Evolutionary conservation across 2,888 invertebrate genomes (phyloP), one percentile per base, ranked within the genome.

Genomic region (Acleris cristana): DNA sequence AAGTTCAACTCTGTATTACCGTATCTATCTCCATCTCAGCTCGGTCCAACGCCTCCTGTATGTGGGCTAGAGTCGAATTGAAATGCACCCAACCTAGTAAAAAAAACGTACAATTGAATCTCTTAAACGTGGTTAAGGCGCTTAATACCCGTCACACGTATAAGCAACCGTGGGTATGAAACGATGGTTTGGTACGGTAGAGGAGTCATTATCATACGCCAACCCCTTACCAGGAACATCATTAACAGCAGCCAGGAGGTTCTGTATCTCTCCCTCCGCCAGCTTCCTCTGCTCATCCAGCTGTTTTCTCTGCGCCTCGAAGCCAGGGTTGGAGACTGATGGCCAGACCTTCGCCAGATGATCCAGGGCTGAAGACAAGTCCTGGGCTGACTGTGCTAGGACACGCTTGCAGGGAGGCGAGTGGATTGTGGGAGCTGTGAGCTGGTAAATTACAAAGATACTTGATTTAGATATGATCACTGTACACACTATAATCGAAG

Each of bases 341-440:
- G 65, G 23, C 59, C 59, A 65, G 10, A 40, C 26, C 26, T 34
- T 30, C 8, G 65, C 59, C 16, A 65, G 54, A 18, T 19, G 30
- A n/a, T 65, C 54, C 19, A 65, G 8, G 12, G 54, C 34, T 10
- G 53, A 21, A 16, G 45, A 23, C 26, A 65, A 59, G 6, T 54
- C 59, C 8, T 48, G 23, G 40, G 65, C 45, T 14, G 65, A 59
- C 6, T 60, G 34, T 3, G 59, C 26, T 1, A 60, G 59, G 18
- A 54, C 54, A 12, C 10, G 23, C 48, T 60, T 65, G 19, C 53
- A 48, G 1, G 54, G 40, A 3, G 23, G 1, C 8, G 34, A 18
- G 54, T 65, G 65, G 48, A 59, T 55, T 7, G 65, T 60, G 1
- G 65, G 54, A 1, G 65, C 65, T 10, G 48, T 60, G 10, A 65